A percentile compares a stretch with the other conserved stretches of the same genome.
These are phyloP conservation scores for Cordylochernes scorpioides DNA, from an alignment of 2,888 invertebrate species.

Conservation along the genomic window DNA sequence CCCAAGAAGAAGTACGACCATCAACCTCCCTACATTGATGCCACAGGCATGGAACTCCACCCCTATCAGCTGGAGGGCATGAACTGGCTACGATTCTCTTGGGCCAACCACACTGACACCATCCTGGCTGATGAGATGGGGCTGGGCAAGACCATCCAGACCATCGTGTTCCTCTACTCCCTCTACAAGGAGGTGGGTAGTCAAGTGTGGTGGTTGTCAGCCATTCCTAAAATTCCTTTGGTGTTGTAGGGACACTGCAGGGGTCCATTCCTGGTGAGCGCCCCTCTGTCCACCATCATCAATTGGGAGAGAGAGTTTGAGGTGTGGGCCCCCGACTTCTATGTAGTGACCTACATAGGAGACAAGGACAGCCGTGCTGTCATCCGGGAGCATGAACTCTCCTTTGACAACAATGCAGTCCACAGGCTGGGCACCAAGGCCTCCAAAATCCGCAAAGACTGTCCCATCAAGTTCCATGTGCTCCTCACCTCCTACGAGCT, in stretches of 20 bases:
- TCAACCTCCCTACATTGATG: conserved; percentile 69
- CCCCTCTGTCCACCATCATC: conserved; percentile 91
- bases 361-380: conserved; percentile 66
- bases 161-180: conserved; percentile 91
- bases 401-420: conserved; percentile 80
- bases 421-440: conserved; percentile 53
- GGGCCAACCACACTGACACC: conserved; percentile 85
- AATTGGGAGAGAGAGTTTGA: conserved; percentile 99
- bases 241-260: conserved; percentile 54
- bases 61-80: conserved; percentile 92
- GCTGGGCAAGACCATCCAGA: conserved; percentile 97
- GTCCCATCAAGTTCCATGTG: conserved; percentile 75
- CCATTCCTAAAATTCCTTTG: conserved; percentile 1
- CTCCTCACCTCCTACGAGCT: conserved; percentile 91
- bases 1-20: conserved; percentile 70
- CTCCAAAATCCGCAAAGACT: conserved; percentile 35
- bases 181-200: conserved; percentile 57
- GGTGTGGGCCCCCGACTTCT: conserved; percentile 96
- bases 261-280: conserved; percentile 87
- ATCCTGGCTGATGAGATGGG: conserved; percentile 99
- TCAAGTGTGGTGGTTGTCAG: too few species aligned
- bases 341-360: conserved; percentile 59
- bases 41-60: conserved; percentile 79
- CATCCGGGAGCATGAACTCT: conserved; percentile 66
- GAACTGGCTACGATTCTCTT: conserved; percentile 90